Percentiles rank a stretch among this genome's conserved stretches.
Evolutionary conservation across 2,888 invertebrate genomes (phyloP).

Genomic region (Drosophila hawaiiensis): DNA sequence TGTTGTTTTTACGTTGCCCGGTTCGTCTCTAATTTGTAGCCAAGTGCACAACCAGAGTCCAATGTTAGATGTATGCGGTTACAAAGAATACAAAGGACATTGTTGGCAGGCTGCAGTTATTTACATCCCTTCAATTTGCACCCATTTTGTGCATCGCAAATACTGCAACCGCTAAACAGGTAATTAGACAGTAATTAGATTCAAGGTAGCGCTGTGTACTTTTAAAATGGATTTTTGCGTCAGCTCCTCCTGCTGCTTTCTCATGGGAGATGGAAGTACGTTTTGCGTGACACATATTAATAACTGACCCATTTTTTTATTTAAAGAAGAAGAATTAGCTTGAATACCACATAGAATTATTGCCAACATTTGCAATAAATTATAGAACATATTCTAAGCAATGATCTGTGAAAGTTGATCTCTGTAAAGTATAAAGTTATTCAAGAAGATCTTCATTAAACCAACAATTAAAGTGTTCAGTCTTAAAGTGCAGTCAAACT

Average conservation of each 20-base stretch:
- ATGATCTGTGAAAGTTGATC: background rate
- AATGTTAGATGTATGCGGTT: slow-evolving; percentile 38
- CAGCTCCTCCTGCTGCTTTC: slow-evolving; percentile 13
- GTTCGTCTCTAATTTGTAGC: slow-evolving; percentile 52
- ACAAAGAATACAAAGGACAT: slow-evolving; percentile 34
- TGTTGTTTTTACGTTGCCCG: slow-evolving; percentile 23
- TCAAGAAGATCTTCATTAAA: background rate
- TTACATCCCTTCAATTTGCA: slow-evolving; percentile 1
- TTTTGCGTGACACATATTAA: slow-evolving; percentile 14
- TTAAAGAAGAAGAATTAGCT: background rate
- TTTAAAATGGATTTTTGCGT: slow-evolving; percentile 48
- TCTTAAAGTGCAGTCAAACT: background rate
- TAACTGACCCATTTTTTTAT: slow-evolving; percentile 4
- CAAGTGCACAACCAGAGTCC: slow-evolving; percentile 10
- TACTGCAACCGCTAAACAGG: slow-evolving; percentile 19
- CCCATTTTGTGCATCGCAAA: slow-evolving; percentile 30
- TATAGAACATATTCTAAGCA: background rate
- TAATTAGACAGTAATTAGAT: slow-evolving; percentile 49
- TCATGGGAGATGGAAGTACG: slow-evolving; percentile 10
- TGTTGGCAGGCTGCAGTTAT: slow-evolving; percentile 1
- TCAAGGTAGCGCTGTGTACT: slow-evolving; percentile 12
- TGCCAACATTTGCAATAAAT: background rate
- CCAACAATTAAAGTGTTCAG: background rate
- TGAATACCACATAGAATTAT: background rate
- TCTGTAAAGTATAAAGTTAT: background rate